Conservation (phyloP, 2,888 invertebrate species). For the Hetaerina titia region DNA sequence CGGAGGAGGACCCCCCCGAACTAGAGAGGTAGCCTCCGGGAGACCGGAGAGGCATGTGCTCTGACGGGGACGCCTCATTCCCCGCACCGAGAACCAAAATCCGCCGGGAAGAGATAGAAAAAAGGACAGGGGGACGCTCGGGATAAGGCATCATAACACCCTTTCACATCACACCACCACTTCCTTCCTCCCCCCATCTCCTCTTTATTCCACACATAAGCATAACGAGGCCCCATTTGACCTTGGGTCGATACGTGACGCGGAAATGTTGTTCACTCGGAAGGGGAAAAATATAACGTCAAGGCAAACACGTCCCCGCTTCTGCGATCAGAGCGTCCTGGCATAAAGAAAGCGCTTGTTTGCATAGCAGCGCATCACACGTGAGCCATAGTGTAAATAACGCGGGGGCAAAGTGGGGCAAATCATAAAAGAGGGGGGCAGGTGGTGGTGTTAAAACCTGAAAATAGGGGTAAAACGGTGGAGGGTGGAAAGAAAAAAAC, state of each 20-base stretch:
- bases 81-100: no score
- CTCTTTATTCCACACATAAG: background rate
- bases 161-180: background rate
- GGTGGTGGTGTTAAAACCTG: background rate
- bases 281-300: background rate
- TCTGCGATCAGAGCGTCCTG: background rate
- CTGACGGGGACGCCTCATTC: no score
- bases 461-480: background rate
- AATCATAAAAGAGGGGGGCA: background rate
- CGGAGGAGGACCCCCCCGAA: background rate
- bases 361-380: background rate
- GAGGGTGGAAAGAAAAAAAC: background rate
- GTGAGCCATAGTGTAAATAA: background rate
- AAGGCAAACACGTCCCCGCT: background rate
- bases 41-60: background rate
- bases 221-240: slow-evolving; percentile 1
- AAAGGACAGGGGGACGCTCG: no score
- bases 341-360: background rate
- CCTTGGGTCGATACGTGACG: slow-evolving; percentile 2
- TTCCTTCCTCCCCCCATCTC: background rate
- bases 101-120: no score
- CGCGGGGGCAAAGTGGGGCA: background rate
- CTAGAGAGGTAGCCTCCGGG: background rate
- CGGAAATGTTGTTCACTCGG: background rate
- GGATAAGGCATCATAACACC: background rate